phyloP scores from a whole-genome alignment of 2,113 vertebrate species.

The Lepisosteus oculatus region DNA sequence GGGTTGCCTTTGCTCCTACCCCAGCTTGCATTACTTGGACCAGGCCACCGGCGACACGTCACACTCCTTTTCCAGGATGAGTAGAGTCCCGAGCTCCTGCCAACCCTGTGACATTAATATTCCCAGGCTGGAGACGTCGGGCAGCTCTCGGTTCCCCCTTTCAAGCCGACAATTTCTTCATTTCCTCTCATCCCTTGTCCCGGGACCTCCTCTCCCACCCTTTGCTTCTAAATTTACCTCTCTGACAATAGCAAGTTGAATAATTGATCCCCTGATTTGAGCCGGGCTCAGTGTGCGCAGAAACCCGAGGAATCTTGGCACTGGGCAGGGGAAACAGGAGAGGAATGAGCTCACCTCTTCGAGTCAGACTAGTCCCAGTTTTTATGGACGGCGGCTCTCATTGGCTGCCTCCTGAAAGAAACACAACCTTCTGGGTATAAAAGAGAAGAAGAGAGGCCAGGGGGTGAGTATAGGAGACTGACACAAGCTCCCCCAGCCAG shows the following conservation, averaged over 20 bases:
- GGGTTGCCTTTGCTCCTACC: too few relatives aligned
- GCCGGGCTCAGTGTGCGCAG: not conserved
- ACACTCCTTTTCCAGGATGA: too few relatives aligned
- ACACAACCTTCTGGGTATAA: conserved; percentile 36
- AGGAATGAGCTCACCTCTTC: conserved; percentile 37
- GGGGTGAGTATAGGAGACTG: not conserved
- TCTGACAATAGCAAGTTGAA: conserved; percentile 46
- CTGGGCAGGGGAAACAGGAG: conserved; percentile 7
- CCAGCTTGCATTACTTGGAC: too few relatives aligned
- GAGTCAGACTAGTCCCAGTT: conserved; percentile 24
- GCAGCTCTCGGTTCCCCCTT: not conserved
- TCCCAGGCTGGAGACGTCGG: not conserved
- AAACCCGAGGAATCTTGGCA: conserved; percentile 42
- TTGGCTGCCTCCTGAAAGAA: conserved; percentile 31
- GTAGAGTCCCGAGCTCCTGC: too few relatives aligned
- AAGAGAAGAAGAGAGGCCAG: not conserved
- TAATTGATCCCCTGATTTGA: conserved; percentile 39
- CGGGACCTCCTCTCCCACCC: conserved; percentile 17
- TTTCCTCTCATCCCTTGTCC: conserved; percentile 15
- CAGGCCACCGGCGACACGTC: too few relatives aligned
- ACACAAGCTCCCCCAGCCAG: not conserved
- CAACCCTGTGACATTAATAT: too few relatives aligned
- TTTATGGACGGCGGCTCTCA: conserved; percentile 15
- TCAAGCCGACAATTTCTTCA: not conserved
- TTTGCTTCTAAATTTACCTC: conserved; percentile 57